phyloP scores from a whole-genome alignment of 2,797 vertebrate genomes.

The Enteromius trimaculatus region DNA sequence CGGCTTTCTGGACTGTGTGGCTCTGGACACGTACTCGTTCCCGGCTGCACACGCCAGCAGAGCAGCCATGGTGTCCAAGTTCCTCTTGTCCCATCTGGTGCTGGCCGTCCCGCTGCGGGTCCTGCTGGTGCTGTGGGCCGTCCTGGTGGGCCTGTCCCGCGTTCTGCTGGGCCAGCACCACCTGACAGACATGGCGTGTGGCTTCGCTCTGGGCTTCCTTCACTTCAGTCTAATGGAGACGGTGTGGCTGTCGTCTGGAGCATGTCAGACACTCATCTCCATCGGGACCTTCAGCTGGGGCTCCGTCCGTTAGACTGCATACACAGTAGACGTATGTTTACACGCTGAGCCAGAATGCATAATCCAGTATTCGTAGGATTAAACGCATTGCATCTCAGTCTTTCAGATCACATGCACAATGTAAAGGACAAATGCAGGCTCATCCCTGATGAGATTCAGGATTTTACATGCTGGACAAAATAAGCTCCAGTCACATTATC shows the following conservation, averaged over 20 bases:
- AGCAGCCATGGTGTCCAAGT: slow-evolving; percentile 93
- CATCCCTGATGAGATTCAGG: too few species aligned
- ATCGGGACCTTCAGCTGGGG: slow-evolving; percentile 85
- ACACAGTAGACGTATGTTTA: background rate
- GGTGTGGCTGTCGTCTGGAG: slow-evolving; percentile 92
- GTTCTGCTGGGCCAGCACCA: slow-evolving; percentile 93
- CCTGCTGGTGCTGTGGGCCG: slow-evolving; percentile 92
- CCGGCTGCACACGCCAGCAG: slow-evolving; percentile 92
- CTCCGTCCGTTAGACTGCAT: slow-evolving; percentile 66
- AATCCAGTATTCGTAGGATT: slow-evolving; percentile 1
- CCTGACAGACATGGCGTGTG: slow-evolving; percentile 90
- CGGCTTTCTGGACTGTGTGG: slow-evolving; percentile 87
- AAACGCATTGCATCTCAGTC: background rate
- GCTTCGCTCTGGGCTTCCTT: slow-evolving; percentile 89
- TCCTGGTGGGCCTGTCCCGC: slow-evolving; percentile 79
- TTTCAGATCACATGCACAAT: background rate
- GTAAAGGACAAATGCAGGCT: background rate
- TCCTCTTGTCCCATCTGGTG: slow-evolving; percentile 94
- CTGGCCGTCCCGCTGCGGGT: slow-evolving; percentile 90
- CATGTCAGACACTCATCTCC: slow-evolving; percentile 93
- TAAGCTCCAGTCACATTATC: background rate
- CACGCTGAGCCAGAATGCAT: background rate
- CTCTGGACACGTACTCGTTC: slow-evolving; percentile 93
- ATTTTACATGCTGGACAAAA: background rate
- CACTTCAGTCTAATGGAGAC: slow-evolving; percentile 94